These are phyloP conservation scores for Myzus persicae DNA, from an alignment of 1,140 invertebrate genomes.

Conservation along the genomic window DNA sequence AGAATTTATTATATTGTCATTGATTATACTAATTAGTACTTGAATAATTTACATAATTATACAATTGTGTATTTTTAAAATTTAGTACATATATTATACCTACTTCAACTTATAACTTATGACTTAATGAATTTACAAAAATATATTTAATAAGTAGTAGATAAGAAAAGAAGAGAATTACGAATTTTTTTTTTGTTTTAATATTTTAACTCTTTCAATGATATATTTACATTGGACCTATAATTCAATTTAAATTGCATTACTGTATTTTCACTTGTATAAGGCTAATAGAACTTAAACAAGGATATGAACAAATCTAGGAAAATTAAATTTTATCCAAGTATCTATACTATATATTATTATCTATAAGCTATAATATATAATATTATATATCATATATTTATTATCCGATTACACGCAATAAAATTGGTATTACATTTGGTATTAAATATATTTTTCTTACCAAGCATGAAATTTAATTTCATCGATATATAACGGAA, in stretches of 20 bases:
- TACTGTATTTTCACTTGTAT: background rate
- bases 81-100: background rate
- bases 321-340: background rate
- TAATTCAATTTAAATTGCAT: background rate
- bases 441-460: conserved; percentile 18
- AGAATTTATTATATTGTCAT: background rate
- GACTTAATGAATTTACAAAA: background rate
- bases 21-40: background rate
- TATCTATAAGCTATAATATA: background rate
- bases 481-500: conserved; percentile 36
- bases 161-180: background rate
- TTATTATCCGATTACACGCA: conserved; percentile 30
- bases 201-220: background rate
- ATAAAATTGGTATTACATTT: background rate
- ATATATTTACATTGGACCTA: background rate
- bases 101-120: background rate
- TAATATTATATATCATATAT: background rate
- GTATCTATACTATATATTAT: background rate
- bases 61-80: background rate
- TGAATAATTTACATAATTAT: background rate
- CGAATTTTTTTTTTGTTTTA: background rate
- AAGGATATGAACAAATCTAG: background rate
- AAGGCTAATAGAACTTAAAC: background rate
- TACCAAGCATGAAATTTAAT: conserved; percentile 46
- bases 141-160: background rate